A percentile compares a stretch with the other conserved stretches of the same genome.
Conservation (phyloP, 2,113 vertebrate species). For the Larimichthys crocea region DNA sequence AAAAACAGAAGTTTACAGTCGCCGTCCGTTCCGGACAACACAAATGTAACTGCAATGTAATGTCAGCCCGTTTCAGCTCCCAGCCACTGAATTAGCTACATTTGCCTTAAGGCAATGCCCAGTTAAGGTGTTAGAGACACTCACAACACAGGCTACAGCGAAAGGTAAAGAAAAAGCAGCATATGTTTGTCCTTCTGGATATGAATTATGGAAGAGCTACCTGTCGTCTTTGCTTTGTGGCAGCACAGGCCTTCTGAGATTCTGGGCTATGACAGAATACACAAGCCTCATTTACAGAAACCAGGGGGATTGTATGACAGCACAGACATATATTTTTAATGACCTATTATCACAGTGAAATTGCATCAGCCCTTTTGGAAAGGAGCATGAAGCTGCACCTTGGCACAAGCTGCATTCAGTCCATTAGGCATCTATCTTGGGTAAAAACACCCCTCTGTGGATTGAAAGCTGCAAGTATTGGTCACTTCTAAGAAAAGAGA, state of each 20-base stretch:
- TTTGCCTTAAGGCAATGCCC: slow-evolving; percentile 56
- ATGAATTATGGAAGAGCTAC: slow-evolving; percentile 77
- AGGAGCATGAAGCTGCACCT: slow-evolving; percentile 52
- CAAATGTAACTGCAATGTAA: slow-evolving; percentile 34
- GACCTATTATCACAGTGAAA: slow-evolving; percentile 74
- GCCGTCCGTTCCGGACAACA: too few species aligned
- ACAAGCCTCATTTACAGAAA: slow-evolving; percentile 73
- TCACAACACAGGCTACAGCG: slow-evolving; percentile 4
- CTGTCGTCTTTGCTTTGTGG: slow-evolving; percentile 68
- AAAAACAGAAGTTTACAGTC: not conserved
- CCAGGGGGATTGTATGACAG: slow-evolving; percentile 67
- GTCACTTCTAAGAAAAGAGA: slow-evolving; percentile 24
- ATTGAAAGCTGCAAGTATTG: slow-evolving; percentile 24
- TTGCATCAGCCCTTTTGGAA: slow-evolving; percentile 63
- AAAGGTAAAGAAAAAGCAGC: slow-evolving; percentile 70
- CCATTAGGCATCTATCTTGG: slow-evolving; percentile 65
- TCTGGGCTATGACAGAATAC: slow-evolving; percentile 64
- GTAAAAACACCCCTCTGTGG: slow-evolving; percentile 18
- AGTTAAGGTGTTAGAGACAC: slow-evolving; percentile 66
- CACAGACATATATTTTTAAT: slow-evolving; percentile 78
- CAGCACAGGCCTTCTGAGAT: slow-evolving; percentile 58
- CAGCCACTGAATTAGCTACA: slow-evolving; percentile 47
- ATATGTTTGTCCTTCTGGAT: slow-evolving; percentile 76
- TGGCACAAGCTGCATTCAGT: slow-evolving; percentile 55
- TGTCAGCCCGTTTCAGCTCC: slow-evolving; percentile 7